Percentiles rank a stretch among this genome's conserved stretches.
Conservation (phyloP, 2,888 invertebrate species). For the Chrysomela aeneicollis region DNA sequence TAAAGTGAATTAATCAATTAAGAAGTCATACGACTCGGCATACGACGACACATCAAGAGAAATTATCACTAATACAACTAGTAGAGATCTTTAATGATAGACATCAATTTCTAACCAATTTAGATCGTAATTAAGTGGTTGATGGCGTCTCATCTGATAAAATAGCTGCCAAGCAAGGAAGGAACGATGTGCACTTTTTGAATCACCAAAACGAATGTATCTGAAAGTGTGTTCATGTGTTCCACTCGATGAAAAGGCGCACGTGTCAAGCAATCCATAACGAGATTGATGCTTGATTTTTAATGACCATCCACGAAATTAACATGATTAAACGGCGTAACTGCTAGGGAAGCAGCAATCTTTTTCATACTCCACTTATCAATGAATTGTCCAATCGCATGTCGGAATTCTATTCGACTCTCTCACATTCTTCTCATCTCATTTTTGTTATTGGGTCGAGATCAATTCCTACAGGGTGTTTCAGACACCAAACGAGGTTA, state of each 20-base stretch:
- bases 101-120: slow-evolving; percentile 6
- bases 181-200: too few species aligned
- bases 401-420: slow-evolving; percentile 1
- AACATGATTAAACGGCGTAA: slow-evolving; percentile 25
- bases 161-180: too few species aligned
- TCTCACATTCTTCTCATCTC: slow-evolving; percentile 1
- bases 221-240: too few species aligned
- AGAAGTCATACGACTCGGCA: slow-evolving; percentile 2
- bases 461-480: not conserved
- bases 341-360: slow-evolving; percentile 22
- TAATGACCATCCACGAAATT: not conserved
- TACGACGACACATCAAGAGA: slow-evolving; percentile 23
- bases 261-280: not conserved
- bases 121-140: too few species aligned
- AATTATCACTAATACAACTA: slow-evolving; percentile 14
- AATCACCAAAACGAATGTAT: too few species aligned
- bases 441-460: not conserved
- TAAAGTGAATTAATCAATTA: not conserved
- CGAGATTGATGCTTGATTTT: not conserved
- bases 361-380: slow-evolving; percentile 41
- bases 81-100: slow-evolving; percentile 2
- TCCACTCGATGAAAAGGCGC: too few species aligned
- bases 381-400: slow-evolving; percentile 18
- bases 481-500: too few species aligned
- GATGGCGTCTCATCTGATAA: too few species aligned